phyloP scores from a whole-genome alignment of 1,140 invertebrate species.

The Oncopodura yosiiana region DNA sequence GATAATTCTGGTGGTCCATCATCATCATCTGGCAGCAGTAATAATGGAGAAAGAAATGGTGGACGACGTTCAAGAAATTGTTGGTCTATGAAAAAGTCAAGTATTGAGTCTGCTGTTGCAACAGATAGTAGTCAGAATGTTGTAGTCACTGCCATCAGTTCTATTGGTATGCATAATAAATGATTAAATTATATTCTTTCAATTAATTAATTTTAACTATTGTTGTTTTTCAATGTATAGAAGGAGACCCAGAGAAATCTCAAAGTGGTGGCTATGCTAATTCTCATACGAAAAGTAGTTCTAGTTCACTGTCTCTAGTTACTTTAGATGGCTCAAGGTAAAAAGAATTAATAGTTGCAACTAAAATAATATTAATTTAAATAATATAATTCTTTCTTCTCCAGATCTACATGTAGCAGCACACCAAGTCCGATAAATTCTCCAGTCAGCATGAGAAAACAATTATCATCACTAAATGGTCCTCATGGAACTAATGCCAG shows the following conservation, averaged over 20 bases:
- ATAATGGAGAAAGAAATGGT: conserved; percentile 1
- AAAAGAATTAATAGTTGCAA: background rate
- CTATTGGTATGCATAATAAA: conserved; percentile 15
- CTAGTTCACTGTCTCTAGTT: conserved; percentile 35
- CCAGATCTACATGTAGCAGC: conserved; percentile 32
- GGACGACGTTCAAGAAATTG: conserved; percentile 7
- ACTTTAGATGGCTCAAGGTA: conserved; percentile 36
- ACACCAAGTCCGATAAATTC: conserved; percentile 41
- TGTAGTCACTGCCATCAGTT: conserved; percentile 28
- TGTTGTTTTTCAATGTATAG: background rate
- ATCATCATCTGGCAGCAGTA: background rate
- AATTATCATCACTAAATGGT: conserved; percentile 23
- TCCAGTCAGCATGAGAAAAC: conserved; percentile 36
- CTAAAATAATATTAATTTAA: background rate
- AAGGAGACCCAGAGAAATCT: too few relatives aligned
- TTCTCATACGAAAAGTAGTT: conserved; percentile 36
- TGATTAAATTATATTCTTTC: background rate
- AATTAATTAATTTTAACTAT: background rate
- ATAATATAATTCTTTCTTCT: background rate
- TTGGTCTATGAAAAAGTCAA: conserved; percentile 30
- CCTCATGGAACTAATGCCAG: conserved; percentile 34
- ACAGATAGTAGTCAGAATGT: conserved; percentile 32
- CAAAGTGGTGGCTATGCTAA: too few relatives aligned
- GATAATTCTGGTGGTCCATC: conserved; percentile 9
- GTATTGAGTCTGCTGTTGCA: conserved; percentile 23